Evolutionary conservation across 2,113 vertebrate genomes (phyloP).

Genomic region (Semnornis frantzii): DNA sequence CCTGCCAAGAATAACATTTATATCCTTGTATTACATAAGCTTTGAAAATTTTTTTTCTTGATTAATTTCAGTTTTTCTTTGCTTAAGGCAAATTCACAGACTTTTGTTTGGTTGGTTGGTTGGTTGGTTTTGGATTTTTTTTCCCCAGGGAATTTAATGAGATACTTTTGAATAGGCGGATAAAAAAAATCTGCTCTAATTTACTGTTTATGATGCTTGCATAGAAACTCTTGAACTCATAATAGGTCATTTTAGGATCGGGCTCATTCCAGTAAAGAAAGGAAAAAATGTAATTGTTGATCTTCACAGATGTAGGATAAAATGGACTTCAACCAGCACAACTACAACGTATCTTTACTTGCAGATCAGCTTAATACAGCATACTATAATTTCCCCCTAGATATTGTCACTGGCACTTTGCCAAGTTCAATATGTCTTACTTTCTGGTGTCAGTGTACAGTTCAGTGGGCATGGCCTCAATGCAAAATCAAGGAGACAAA

Average conservation of each 20-base stretch:
- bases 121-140: neutral
- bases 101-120: neutral
- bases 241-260: neutral
- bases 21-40: neutral
- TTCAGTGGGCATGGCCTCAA: neutral
- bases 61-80: neutral
- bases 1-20: neutral
- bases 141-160: neutral
- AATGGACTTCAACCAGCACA: neutral
- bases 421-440: neutral
- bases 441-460: neutral
- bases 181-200: neutral
- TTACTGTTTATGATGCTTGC: neutral
- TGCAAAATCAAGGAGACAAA: neutral
- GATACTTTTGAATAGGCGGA: neutral
- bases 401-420: neutral
- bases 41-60: neutral
- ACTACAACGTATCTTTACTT: neutral
- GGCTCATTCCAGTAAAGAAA: neutral
- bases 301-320: neutral
- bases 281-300: neutral
- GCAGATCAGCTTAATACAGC: neutral
- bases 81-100: neutral
- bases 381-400: neutral
- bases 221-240: neutral